phyloP scores from a whole-genome alignment of 1,140 invertebrate genomes.

The Mya arenaria region DNA sequence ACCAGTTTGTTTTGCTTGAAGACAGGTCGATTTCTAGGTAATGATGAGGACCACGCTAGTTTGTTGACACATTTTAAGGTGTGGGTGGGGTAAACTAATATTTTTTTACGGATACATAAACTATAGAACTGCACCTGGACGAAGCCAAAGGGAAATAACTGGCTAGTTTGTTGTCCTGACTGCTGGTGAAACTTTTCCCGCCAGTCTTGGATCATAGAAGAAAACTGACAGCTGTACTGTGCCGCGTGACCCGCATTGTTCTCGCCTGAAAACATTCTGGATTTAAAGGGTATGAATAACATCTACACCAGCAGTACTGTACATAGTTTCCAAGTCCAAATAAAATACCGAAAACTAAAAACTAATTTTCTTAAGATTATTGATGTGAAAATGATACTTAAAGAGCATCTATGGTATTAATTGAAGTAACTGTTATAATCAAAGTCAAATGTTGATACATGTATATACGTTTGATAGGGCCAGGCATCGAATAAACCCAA shows the following conservation, averaged over 20 bases:
- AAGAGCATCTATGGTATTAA: too few relatives aligned
- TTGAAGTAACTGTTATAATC: too few relatives aligned
- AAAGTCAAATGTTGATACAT: too few relatives aligned
- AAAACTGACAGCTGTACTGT: slow-evolving; percentile 70
- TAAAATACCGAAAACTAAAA: too few relatives aligned
- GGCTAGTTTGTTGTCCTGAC: slow-evolving; percentile 59
- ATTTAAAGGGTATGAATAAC: too few relatives aligned
- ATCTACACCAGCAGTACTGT: too few relatives aligned
- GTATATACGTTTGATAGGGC: too few relatives aligned
- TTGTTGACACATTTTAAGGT: not conserved
- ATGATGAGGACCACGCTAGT: not conserved
- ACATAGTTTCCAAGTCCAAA: too few relatives aligned
- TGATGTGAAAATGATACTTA: too few relatives aligned
- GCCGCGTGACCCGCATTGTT: slow-evolving; percentile 52
- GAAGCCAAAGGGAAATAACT: slow-evolving; percentile 72
- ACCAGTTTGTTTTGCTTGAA: not conserved
- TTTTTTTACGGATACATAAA: not conserved
- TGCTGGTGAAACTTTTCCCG: slow-evolving; percentile 57
- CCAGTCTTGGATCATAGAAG: slow-evolving; percentile 69
- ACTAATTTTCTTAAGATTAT: too few relatives aligned
- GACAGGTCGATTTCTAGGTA: not conserved
- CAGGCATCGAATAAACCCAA: too few relatives aligned
- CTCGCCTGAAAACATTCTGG: too few relatives aligned
- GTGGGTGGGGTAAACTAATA: not conserved
- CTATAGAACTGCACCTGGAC: slow-evolving; percentile 65